These are phyloP conservation scores for Pseudomyrmex flavicornis DNA, from an alignment of 1,140 invertebrate genomes.

Conservation along the genomic window DNA sequence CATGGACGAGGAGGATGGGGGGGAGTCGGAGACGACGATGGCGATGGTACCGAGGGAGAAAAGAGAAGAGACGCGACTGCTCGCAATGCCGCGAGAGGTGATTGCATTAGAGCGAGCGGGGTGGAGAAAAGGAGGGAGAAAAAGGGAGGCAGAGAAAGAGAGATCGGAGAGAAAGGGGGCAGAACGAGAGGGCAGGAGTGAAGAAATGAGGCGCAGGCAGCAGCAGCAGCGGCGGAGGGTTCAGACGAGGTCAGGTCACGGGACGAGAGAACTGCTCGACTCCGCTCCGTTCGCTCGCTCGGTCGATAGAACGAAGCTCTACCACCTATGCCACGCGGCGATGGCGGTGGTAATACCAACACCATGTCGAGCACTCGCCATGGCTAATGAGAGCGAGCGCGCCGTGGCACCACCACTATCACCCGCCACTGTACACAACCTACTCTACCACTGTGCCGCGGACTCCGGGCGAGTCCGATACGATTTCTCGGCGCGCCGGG, in stretches of 20 bases:
- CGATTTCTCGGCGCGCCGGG: slow-evolving; percentile 31
- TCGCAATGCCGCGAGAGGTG: slow-evolving; percentile 70
- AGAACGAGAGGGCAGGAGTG: slow-evolving; percentile 31
- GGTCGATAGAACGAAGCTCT: slow-evolving; percentile 79
- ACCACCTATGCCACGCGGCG: slow-evolving; percentile 66
- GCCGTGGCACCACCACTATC: slow-evolving; percentile 4
- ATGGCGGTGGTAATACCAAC: slow-evolving; percentile 5
- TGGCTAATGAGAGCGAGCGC: slow-evolving; percentile 60
- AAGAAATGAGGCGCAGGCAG: slow-evolving; percentile 61
- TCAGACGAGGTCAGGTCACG: slow-evolving; percentile 85
- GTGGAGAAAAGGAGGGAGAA: slow-evolving; percentile 17
- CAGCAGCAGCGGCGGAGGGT: slow-evolving; percentile 79
- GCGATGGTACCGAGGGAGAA: slow-evolving; percentile 23
- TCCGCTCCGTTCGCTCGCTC: slow-evolving; percentile 29
- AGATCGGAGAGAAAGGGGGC: not conserved
- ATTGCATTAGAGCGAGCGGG: slow-evolving; percentile 77
- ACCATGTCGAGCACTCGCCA: slow-evolving; percentile 46
- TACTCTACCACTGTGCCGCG: not conserved
- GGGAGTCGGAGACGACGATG: not conserved
- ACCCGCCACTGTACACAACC: not conserved
- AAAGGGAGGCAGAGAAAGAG: slow-evolving; percentile 4
- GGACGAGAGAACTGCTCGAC: slow-evolving; percentile 71
- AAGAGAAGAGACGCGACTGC: slow-evolving; percentile 50
- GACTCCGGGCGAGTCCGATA: slow-evolving; percentile 1
- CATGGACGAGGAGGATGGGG: not conserved